A percentile compares a stretch with the other conserved stretches of the same genome.
phyloP scores from a whole-genome alignment of 2,113 vertebrate genomes.

The Pithys albifrons region DNA sequence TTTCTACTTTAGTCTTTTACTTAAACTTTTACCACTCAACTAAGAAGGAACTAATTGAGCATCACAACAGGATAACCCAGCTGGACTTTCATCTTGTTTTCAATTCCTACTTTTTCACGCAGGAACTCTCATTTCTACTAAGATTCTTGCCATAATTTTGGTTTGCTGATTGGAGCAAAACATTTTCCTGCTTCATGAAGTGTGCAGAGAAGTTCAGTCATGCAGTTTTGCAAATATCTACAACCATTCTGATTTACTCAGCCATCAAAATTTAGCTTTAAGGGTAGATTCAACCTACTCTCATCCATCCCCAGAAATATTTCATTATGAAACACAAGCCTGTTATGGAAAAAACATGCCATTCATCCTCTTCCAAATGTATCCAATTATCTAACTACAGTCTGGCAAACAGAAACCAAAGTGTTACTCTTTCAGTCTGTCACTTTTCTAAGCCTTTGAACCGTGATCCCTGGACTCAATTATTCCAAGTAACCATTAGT shows the following conservation, averaged over 20 bases:
- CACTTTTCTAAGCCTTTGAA: slow-evolving; percentile 21
- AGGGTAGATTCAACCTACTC: not conserved
- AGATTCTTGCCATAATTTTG: not conserved
- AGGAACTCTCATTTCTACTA: not conserved
- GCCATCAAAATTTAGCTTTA: slow-evolving; percentile 49
- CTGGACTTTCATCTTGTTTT: not conserved
- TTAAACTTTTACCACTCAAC: not conserved
- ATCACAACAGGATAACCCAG: not conserved
- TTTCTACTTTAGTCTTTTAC: not conserved
- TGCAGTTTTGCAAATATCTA: slow-evolving; percentile 8
- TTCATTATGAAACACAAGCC: slow-evolving; percentile 38
- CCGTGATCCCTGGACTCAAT: not conserved
- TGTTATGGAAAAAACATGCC: not conserved
- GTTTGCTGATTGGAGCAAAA: slow-evolving; percentile 38
- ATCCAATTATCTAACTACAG: slow-evolving; percentile 45
- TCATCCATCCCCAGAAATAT: slow-evolving; percentile 19
- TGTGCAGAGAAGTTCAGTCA: slow-evolving; percentile 44
- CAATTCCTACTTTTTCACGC: not conserved
- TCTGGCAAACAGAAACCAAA: not conserved
- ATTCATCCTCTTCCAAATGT: slow-evolving; percentile 49
- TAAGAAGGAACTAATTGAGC: not conserved
- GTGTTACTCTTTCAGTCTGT: not conserved
- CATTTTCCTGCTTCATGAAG: slow-evolving; percentile 14
- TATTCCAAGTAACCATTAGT: not conserved
- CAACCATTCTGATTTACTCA: slow-evolving; percentile 46